These are phyloP conservation scores for Xenus cinereus DNA, from an alignment of 2,113 vertebrate genomes.

Conservation along the genomic window DNA sequence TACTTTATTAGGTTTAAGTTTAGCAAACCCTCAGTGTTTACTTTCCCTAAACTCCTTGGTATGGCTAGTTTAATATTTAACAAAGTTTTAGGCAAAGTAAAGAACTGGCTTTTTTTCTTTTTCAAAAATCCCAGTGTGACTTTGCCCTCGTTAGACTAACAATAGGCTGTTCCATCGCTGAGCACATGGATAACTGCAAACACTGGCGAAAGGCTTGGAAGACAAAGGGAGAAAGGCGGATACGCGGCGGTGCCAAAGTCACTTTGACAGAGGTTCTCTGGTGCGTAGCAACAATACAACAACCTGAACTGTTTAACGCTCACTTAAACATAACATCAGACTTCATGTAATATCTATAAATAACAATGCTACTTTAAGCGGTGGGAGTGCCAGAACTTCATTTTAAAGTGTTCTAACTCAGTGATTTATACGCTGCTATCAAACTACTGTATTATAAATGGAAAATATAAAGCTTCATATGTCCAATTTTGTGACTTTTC, in stretches of 20 bases:
- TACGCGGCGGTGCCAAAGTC: not conserved
- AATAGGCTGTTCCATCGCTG: conserved; percentile 53
- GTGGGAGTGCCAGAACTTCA: conserved; percentile 50
- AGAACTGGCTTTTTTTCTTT: not conserved
- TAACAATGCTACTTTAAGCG: conserved; percentile 58
- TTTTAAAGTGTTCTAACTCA: conserved; percentile 30
- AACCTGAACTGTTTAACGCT: conserved; percentile 64
- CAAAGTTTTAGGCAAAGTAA: conserved; percentile 30
- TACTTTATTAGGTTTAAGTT: conserved; percentile 34
- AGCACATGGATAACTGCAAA: conserved; percentile 63
- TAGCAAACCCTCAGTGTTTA: conserved; percentile 37
- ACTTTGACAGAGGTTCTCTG: conserved; percentile 54
- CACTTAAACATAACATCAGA: conserved; percentile 69
- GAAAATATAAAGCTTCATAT: not conserved
- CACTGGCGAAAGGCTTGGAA: not conserved
- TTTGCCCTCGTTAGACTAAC: conserved; percentile 51
- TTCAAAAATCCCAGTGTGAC: conserved; percentile 39
- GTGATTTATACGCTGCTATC: conserved; percentile 51
- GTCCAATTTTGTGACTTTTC: not conserved
- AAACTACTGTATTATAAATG: conserved; percentile 48
- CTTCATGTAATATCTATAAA: conserved; percentile 68
- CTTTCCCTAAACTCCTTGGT: conserved; percentile 38
- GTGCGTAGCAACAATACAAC: conserved; percentile 61
- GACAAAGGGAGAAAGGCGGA: conserved; percentile 49
- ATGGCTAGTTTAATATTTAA: conserved; percentile 62